These are phyloP conservation scores for Myoxocephalus aenaeus DNA, from an alignment of 2,797 vertebrate species.

Conservation along the genomic window DNA sequence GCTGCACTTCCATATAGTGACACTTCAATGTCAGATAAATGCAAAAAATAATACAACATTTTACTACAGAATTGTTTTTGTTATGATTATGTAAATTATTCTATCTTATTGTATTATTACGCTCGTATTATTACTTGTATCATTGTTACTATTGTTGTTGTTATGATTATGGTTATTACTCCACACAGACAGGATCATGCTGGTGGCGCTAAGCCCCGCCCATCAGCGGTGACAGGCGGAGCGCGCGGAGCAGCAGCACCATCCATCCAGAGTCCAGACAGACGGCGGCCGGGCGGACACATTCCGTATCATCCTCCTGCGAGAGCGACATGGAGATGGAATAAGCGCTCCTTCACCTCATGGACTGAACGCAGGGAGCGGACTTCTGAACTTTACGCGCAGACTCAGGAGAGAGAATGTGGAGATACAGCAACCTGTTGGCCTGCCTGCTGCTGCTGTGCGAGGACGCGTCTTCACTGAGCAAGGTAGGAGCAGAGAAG, in stretches of 20 bases:
- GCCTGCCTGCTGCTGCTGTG: slow-evolving; percentile 73
- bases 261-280: no score
- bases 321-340: slow-evolving; percentile 53
- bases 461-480: slow-evolving; percentile 70
- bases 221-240: slow-evolving; percentile 55
- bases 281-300: not conserved
- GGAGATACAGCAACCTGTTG: slow-evolving; percentile 72
- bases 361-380: slow-evolving; percentile 28
- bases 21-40: not conserved
- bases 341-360: slow-evolving; percentile 12
- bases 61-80: not conserved
- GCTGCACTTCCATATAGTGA: not conserved
- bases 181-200: no score
- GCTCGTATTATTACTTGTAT: not conserved
- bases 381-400: slow-evolving; percentile 32
- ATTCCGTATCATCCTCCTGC: not conserved
- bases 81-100: not conserved
- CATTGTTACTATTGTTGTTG: not conserved
- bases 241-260: slow-evolving; percentile 16
- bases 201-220: slow-evolving; percentile 57
- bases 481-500: slow-evolving; percentile 72
- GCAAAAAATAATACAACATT: not conserved
- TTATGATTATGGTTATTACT: not conserved
- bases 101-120: no score
- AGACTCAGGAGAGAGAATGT: slow-evolving; percentile 66